Percentiles rank a stretch among this genome's conserved stretches.
phyloP scores from a whole-genome alignment of 2,797 vertebrate species.

The Xerus rutilus region DNA sequence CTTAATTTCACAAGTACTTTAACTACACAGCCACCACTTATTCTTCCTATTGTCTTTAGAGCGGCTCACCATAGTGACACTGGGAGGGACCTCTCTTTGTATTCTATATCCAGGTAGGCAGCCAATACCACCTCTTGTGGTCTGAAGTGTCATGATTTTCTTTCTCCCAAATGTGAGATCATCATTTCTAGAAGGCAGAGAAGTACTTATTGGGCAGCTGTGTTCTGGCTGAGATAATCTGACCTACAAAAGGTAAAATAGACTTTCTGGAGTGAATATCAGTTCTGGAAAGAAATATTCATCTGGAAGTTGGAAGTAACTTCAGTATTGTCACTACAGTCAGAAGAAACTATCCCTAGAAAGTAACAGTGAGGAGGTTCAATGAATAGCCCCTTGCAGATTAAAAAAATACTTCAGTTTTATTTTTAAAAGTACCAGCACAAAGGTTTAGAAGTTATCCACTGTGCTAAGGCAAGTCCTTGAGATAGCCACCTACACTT shows the following conservation, averaged over 20 bases:
- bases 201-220: neutral
- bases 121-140: neutral
- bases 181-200: neutral
- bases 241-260: neutral
- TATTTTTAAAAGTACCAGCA: neutral
- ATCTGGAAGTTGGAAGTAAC: neutral
- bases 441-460: neutral
- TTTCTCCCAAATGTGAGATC: neutral
- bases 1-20: neutral
- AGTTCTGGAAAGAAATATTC: neutral
- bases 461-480: neutral
- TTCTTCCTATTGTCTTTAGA: too few species aligned
- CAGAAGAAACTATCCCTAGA: neutral
- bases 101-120: neutral
- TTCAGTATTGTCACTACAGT: neutral
- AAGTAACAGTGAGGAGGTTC: neutral
- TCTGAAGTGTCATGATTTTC: neutral
- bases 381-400: neutral
- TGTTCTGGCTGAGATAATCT: neutral
- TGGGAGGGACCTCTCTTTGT: too few species aligned
- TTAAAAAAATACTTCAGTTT: neutral
- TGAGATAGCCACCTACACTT: neutral
- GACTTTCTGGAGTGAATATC: neutral
- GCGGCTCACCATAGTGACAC: neutral
- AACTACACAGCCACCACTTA: rapidly evolving